Evolutionary conservation across 2,797 vertebrate genomes (phyloP).

Genomic region (Xiphophorus birchmanni): DNA sequence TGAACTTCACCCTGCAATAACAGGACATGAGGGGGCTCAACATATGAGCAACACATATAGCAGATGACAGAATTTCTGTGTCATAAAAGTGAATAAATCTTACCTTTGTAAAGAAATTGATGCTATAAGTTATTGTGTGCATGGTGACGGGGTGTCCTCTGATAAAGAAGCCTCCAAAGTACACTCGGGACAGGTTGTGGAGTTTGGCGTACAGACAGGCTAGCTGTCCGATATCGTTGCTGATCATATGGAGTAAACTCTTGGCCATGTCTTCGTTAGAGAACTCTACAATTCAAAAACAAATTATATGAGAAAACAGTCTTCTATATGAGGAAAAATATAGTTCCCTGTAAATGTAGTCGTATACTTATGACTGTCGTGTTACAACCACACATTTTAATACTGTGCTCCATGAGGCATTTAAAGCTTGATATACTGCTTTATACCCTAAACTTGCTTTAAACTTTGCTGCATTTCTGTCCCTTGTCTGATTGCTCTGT

Average conservation of each 20-base stretch:
- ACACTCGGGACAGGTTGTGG: constrained; percentile 90
- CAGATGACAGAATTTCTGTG: not conserved
- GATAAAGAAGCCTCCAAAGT: constrained; percentile 98
- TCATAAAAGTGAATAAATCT: constrained; percentile 8
- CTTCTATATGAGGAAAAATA: not conserved
- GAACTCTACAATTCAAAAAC: constrained; percentile 82
- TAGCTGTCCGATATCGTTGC: constrained; percentile 98
- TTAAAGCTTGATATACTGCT: not conserved
- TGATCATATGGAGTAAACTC: constrained; percentile 98
- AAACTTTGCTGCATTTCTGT: not conserved
- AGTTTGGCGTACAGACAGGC: constrained; percentile 94
- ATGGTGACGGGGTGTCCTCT: constrained; percentile 96
- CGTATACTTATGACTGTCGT: not conserved
- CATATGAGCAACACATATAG: not conserved
- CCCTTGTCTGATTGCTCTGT: not conserved
- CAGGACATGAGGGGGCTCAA: not conserved
- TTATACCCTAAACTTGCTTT: not conserved
- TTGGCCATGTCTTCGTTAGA: constrained; percentile 99
- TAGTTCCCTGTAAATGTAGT: not conserved
- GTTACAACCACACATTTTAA: not conserved
- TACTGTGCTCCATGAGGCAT: not conserved
- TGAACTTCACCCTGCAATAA: constrained; percentile 92
- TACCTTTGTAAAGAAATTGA: constrained; percentile 99
- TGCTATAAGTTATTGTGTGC: constrained; percentile 99
- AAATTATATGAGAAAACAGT: not conserved